A percentile compares a stretch with the other conserved stretches of the same genome.
Evolutionary conservation across 2,113 vertebrate species (phyloP).

Genomic region (Pteruthius melanotis): DNA sequence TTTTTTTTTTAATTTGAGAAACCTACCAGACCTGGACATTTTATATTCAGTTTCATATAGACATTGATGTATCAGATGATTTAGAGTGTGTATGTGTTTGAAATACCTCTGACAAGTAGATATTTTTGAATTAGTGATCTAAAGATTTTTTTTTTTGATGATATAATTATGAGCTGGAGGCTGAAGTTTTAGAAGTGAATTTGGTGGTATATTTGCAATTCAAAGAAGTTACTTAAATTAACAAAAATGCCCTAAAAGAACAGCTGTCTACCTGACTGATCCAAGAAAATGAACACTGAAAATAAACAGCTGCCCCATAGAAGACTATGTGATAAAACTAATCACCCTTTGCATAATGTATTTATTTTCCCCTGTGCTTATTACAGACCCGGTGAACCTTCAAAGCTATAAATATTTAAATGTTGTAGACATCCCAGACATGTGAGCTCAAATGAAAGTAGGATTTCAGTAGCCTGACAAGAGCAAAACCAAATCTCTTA

Average conservation of each 20-base stretch:
- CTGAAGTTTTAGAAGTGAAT: slow-evolving; percentile 60
- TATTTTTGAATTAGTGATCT: slow-evolving; percentile 62
- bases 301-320: slow-evolving; percentile 62
- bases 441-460: background rate
- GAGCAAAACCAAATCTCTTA: background rate
- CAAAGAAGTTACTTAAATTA: slow-evolving; percentile 63
- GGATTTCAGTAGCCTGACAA: background rate
- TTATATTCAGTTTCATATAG: slow-evolving; percentile 14
- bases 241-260: slow-evolving; percentile 62
- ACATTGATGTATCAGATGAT: slow-evolving; percentile 28
- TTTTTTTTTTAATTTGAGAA: background rate
- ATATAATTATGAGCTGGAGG: slow-evolving; percentile 61
- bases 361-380: slow-evolving; percentile 65
- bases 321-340: slow-evolving; percentile 56
- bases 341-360: slow-evolving; percentile 59
- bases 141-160: slow-evolving; percentile 60
- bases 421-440: slow-evolving; percentile 12
- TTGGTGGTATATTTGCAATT: slow-evolving; percentile 59
- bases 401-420: slow-evolving; percentile 63
- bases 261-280: slow-evolving; percentile 63
- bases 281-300: slow-evolving; percentile 63
- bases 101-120: slow-evolving; percentile 42
- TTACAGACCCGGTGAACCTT: slow-evolving; percentile 56
- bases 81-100: slow-evolving; percentile 32
- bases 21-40: background rate